Evolutionary conservation across 2,888 invertebrate genomes (phyloP), one percentile per base, ranked within the genome.

Genomic region (Leucozona laternaria): DNA sequence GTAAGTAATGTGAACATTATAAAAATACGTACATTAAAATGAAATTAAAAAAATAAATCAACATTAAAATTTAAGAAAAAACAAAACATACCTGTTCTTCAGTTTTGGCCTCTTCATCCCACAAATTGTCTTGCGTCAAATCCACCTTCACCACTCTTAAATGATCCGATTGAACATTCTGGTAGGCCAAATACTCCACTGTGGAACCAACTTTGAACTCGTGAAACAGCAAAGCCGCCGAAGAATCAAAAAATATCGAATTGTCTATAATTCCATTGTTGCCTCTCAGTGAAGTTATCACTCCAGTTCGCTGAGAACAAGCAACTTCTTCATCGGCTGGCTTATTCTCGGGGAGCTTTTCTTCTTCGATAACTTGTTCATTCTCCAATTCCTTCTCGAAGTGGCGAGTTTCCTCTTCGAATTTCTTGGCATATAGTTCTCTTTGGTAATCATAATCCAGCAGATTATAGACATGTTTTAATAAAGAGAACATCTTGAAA

Each of bases 251-350:
- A 85, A 93, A 92, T 77, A 95, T 92, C 43, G 91, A 91, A 70
- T 94, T 93, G 91, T 96, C 95, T 78, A 96, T 95, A 0, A 94
- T 90, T 31, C 95, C 93, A 89, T 93, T 92, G 68, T 93, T 90
- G 0, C 91, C 90, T 7, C 90, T 90, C n/a, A 94, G 89, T n/a
- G 91, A 91, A n/a, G 95, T 95, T 43, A 96, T 93, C 43, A 92
- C 90, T 7, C 96, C 96, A 91, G 8, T 0, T 45, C 62, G 7
- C 20, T 72, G n/a, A 2, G 58, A 28, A 37, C 90, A 76, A 48
- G 58, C n/a, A 8, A 20, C 40, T 55, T 84, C 77, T 45, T 75
- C 71, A 6, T 71, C 37, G 55, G 34, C 6, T 2, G 57, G 50
- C 13, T 68, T 58, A 10, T 22, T 11, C 17, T 45, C 64, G 0